phyloP scores from a whole-genome alignment of 2,113 vertebrate genomes.

The Eretmodus cyanostictus region DNA sequence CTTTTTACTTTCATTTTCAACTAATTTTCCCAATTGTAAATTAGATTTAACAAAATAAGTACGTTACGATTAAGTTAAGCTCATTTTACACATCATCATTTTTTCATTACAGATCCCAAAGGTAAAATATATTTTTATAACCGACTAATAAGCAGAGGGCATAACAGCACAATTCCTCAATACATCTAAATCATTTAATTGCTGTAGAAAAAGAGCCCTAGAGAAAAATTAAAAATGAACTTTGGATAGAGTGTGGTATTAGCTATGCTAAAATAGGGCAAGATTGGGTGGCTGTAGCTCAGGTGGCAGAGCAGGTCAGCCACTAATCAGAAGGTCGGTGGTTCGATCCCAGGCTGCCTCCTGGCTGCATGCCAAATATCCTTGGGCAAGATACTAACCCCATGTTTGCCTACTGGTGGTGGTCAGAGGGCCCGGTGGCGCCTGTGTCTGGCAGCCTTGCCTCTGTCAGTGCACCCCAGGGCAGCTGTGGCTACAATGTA shows the following conservation, averaged over 20 bases:
- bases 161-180: not conserved
- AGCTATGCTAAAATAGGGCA: not conserved
- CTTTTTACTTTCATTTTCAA: not conserved
- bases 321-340: too few relatives aligned
- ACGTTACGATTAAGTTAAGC: fast-evolving
- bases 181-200: not conserved
- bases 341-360: too few relatives aligned
- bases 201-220: not conserved
- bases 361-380: too few relatives aligned
- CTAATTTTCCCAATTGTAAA: not conserved
- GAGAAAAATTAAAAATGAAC: not conserved
- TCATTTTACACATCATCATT: not conserved
- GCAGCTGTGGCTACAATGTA: too few relatives aligned
- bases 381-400: too few relatives aligned
- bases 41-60: not conserved
- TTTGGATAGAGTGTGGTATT: not conserved
- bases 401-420: too few relatives aligned
- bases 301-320: too few relatives aligned
- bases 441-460: too few relatives aligned
- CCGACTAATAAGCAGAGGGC: not conserved
- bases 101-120: not conserved
- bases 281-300: too few relatives aligned
- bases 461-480: too few relatives aligned
- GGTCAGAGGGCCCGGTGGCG: too few relatives aligned
- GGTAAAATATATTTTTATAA: not conserved